Evolutionary conservation across 1,140 invertebrate genomes (phyloP).

Genomic region (Asobara japonica): DNA sequence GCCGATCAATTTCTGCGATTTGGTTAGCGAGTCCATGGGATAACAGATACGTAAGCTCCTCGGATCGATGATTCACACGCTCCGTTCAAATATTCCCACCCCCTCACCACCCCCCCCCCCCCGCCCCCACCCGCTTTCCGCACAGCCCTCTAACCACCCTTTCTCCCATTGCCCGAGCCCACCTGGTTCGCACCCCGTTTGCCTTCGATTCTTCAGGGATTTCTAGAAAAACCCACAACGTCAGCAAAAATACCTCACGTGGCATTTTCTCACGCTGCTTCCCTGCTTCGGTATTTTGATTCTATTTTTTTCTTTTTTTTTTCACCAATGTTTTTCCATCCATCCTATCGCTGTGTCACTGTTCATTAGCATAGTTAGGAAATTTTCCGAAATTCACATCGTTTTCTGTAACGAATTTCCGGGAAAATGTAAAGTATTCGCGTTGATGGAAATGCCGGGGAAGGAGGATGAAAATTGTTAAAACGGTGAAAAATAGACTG

Average conservation of each 20-base stretch:
- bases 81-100: neutral
- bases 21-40: neutral
- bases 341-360: neutral
- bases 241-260: conserved; percentile 9
- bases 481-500: no score
- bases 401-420: no score
- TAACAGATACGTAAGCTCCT: conserved; percentile 2
- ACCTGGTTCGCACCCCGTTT: neutral
- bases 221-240: neutral
- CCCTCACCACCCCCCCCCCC: neutral
- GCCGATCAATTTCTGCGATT: neutral
- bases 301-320: neutral
- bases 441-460: no score
- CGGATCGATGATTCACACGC: conserved; percentile 14
- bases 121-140: no score
- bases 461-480: neutral
- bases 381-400: no score
- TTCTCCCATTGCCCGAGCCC: neutral
- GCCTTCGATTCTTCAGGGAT: neutral
- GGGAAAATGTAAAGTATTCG: no score
- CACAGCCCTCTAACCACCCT: no score
- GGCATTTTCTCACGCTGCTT: conserved; percentile 8
- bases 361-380: no score
- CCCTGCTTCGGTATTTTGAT: neutral
- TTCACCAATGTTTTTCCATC: neutral